These are phyloP conservation scores for Leptopilina myrica DNA, from an alignment of 2,888 invertebrate species.

Conservation along the genomic window DNA sequence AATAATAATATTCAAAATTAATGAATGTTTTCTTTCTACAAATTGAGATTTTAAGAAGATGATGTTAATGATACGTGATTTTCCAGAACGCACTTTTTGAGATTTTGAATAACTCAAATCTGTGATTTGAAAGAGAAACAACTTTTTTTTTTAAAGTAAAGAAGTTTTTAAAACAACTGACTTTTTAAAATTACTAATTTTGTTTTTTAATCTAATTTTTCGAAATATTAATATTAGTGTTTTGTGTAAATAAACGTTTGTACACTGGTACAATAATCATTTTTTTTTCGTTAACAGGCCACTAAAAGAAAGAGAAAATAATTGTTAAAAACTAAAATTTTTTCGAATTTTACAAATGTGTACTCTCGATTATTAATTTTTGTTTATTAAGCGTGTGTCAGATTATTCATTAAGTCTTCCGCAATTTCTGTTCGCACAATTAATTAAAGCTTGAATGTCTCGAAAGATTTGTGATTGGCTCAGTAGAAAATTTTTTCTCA, in stretches of 20 bases:
- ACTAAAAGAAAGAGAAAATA: neutral
- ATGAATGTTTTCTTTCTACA: no score
- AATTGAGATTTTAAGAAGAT: neutral
- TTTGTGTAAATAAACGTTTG: slow-evolving; percentile 31
- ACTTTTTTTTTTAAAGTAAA: neutral
- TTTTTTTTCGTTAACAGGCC: neutral
- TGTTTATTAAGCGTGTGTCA: neutral
- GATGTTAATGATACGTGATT: neutral
- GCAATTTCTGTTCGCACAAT: slow-evolving; percentile 27
- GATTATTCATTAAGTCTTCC: slow-evolving; percentile 26
- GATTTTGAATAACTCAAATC: neutral
- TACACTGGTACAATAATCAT: slow-evolving; percentile 17
- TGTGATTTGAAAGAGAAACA: neutral
- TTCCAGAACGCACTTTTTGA: neutral
- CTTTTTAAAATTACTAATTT: neutral
- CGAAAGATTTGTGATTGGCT: slow-evolving; percentile 10
- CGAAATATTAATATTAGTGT: neutral
- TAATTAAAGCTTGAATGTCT: slow-evolving; percentile 33
- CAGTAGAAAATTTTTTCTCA: neutral
- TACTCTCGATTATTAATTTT: neutral
- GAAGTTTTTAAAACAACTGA: neutral
- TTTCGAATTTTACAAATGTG: neutral
- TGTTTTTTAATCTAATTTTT: slow-evolving; percentile 7
- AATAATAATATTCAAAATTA: neutral
- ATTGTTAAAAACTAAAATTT: neutral